Conservation (phyloP, 2,113 vertebrate species). For the Malurus melanocephalus region DNA sequence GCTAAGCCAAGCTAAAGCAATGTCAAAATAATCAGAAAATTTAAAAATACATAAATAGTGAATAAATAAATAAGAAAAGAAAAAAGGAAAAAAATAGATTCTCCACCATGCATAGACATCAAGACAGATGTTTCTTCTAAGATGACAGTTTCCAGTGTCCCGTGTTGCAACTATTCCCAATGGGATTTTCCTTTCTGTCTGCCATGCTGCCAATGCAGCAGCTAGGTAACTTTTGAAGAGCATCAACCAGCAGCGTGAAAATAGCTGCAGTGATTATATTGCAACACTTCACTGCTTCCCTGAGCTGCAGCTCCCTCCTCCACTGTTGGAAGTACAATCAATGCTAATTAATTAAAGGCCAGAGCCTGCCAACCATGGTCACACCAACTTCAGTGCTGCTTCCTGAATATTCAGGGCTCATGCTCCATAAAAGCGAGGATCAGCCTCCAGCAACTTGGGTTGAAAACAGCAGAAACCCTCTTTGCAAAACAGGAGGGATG, state of each 20-base stretch:
- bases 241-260: neutral
- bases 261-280: constrained; percentile 7
- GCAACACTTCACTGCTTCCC: constrained; percentile 24
- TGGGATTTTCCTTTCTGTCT: neutral
- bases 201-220: neutral
- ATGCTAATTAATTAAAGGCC: constrained; percentile 57
- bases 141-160: neutral
- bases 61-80: too few species aligned
- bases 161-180: neutral
- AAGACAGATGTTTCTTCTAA: neutral
- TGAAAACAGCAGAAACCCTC: neutral
- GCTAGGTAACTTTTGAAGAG: neutral
- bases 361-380: constrained; percentile 9
- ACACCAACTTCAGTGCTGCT: neutral
- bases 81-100: neutral
- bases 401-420: constrained; percentile 24
- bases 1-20: neutral
- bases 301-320: constrained; percentile 23
- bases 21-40: neutral
- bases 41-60: too few species aligned
- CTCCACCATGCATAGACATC: neutral
- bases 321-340: constrained; percentile 25
- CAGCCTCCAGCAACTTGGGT: neutral
- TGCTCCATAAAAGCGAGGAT: rapidly evolving
- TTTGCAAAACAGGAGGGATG: neutral